These are phyloP conservation scores for Notospermus geniculatus DNA, from an alignment of 1,140 invertebrate genomes.

Conservation along the genomic window DNA sequence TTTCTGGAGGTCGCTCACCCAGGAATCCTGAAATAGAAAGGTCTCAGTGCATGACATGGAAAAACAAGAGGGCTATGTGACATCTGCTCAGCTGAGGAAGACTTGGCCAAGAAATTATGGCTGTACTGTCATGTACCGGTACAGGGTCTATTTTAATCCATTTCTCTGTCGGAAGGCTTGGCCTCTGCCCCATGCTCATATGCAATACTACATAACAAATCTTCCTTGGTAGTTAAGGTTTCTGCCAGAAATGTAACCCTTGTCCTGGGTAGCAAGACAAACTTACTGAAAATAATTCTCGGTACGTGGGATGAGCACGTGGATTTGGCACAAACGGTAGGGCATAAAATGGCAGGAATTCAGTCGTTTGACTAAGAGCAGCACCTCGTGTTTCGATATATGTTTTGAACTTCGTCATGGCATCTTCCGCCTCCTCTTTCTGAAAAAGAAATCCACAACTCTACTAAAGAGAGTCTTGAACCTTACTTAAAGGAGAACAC, in stretches of 20 bases:
- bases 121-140: too few species aligned
- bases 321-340: slow-evolving; percentile 62
- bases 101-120: too few species aligned
- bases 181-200: too few species aligned
- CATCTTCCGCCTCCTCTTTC: slow-evolving; percentile 36
- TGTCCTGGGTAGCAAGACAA: not conserved
- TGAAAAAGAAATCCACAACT: not conserved
- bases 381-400: slow-evolving; percentile 61
- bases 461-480: too few species aligned
- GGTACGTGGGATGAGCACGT: slow-evolving; percentile 60
- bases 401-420: slow-evolving; percentile 59
- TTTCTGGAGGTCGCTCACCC: slow-evolving; percentile 50
- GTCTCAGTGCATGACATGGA: not conserved
- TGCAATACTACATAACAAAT: too few species aligned
- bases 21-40: slow-evolving; percentile 44
- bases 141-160: too few species aligned
- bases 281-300: slow-evolving; percentile 60
- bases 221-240: too few species aligned
- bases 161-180: too few species aligned
- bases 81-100: too few species aligned
- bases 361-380: slow-evolving; percentile 59
- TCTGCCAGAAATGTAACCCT: not conserved
- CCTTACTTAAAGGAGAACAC: too few species aligned
- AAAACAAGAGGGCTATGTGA: too few species aligned
- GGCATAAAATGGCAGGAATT: slow-evolving; percentile 63